Base-by-base conservation (phyloP, 2,113 vertebrate genomes). In the Cheilinus undulatus region DNA sequence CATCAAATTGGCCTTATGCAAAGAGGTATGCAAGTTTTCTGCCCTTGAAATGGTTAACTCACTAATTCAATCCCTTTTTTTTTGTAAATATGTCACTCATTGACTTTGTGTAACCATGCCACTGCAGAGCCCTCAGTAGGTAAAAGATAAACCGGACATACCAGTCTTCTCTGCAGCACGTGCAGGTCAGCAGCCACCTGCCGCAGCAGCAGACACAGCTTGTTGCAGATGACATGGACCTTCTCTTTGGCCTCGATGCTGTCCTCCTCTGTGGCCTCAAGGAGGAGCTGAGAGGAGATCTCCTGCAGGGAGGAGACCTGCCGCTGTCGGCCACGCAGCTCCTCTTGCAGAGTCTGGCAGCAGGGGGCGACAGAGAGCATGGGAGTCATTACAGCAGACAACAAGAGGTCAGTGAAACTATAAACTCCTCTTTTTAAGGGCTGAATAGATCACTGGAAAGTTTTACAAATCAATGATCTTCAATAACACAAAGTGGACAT, bases 171-270 rank as follows among this genome's bases (percentile, higher is more conserved):
- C 76, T 91, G 92, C 53, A 95, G 71, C 3, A 67, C 38, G 51
- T 51, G 62, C 58, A 97, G 87, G 53, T 96, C 94, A 0, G 66
- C 80, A 6, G 91, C 87, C 59, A 94, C 91, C 84, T 95, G 94
- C 51, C 95, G 84, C 28, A 89, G 89, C 58, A 99, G 90, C 67
- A 96, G 93, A 3, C 89, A 90, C 66, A 97, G 87, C 34, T 96
- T 97, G 46, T 92, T 95, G 84, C 81, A 77, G 60, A 97, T 94
- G 22, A 96, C 95, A 10, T 95, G 95, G 11, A 97, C 93, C 70
- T 96, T 96, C 91, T 98, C 97, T 38, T 94, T 93, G 40, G 95
- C 95, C 88, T 97, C 96, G 20, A 89, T 36, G 7, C 94, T 94
- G 54, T 95, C 93, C 15, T 93, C 94, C 3, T 76, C 88, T 0